Percentiles rank a stretch among this genome's conserved stretches.
phyloP scores from a whole-genome alignment of 1,140 invertebrate genomes.

The Drosophila lowei region DNA sequence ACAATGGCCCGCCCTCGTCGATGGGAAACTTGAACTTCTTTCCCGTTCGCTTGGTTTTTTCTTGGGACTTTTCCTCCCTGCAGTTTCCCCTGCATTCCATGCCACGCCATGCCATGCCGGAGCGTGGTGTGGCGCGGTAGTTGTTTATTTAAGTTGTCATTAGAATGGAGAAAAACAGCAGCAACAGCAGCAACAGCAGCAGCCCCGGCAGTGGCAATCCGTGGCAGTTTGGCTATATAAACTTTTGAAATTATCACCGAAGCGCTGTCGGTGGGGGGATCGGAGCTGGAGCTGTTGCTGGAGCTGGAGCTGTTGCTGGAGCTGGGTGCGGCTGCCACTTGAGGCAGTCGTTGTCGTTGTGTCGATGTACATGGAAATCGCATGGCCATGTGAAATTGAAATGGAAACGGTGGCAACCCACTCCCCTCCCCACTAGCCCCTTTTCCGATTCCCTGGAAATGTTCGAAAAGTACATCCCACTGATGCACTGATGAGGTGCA shows the following conservation, averaged over 20 bases:
- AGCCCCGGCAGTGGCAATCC: constrained; percentile 34
- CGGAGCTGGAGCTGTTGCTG: neutral
- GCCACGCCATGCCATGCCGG: too few species aligned
- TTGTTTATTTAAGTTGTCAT: constrained; percentile 82
- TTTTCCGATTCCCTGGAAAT: constrained; percentile 58
- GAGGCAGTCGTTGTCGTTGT: constrained; percentile 41
- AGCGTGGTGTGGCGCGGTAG: constrained; percentile 27
- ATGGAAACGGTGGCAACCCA: constrained; percentile 43
- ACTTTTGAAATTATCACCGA: constrained; percentile 80
- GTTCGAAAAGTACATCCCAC: constrained; percentile 43
- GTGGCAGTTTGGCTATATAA: constrained; percentile 64
- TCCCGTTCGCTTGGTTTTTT: constrained; percentile 17
- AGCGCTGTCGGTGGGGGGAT: constrained; percentile 35
- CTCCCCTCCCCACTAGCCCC: constrained; percentile 7
- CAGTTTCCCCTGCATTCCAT: constrained; percentile 41
- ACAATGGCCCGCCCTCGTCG: constrained; percentile 56
- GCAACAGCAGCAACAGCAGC: constrained; percentile 50
- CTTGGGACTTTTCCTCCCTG: constrained; percentile 26
- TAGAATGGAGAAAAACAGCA: constrained; percentile 63
- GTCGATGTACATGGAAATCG: constrained; percentile 73
- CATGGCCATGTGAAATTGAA: constrained; percentile 70
- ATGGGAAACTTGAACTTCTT: constrained; percentile 67
- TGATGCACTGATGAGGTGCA: constrained; percentile 29
- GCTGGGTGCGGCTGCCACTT: constrained; percentile 63
- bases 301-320: neutral